Evolutionary conservation across 2,888 invertebrate species (phyloP).

Genomic region (Geotrupes spiniger): DNA sequence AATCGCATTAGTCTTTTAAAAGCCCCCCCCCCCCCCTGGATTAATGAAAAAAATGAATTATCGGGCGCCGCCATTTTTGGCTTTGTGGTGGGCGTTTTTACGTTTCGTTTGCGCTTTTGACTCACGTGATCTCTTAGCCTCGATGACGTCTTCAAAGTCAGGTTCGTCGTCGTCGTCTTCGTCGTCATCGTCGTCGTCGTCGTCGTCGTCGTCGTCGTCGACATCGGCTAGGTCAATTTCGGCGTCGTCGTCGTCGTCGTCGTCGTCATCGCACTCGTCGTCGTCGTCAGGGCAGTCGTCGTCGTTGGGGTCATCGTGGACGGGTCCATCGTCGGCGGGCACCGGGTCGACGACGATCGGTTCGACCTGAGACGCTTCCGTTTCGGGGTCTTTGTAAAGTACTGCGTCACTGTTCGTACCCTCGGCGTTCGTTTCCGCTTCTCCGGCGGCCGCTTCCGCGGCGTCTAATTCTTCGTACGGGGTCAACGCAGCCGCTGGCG

Average conservation of each 20-base stretch:
- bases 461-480: slow-evolving; percentile 45
- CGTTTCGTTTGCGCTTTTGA: slow-evolving; percentile 56
- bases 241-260: slow-evolving; percentile 49
- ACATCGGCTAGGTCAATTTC: slow-evolving; percentile 51
- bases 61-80: slow-evolving; percentile 12
- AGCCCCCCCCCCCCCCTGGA: too few species aligned
- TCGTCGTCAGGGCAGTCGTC: slow-evolving; percentile 59
- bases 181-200: slow-evolving; percentile 65
- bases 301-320: slow-evolving; percentile 57
- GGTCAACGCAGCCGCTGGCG: slow-evolving; percentile 43
- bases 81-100: slow-evolving; percentile 41
- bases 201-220: slow-evolving; percentile 64
- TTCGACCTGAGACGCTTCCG: slow-evolving; percentile 32
- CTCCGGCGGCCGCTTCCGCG: slow-evolving; percentile 49
- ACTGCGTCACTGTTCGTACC: slow-evolving; percentile 34
- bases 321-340: slow-evolving; percentile 42
- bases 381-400: slow-evolving; percentile 45
- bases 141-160: slow-evolving; percentile 67
- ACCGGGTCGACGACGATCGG: slow-evolving; percentile 40
- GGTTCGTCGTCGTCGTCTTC: slow-evolving; percentile 66
- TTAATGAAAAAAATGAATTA: too few species aligned
- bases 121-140: slow-evolving; percentile 80
- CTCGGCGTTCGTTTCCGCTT: slow-evolving; percentile 46
- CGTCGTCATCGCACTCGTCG: slow-evolving; percentile 64
- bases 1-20: too few species aligned